Base-by-base conservation (phyloP, 2,797 vertebrate genomes). In the Tragopan temminckii region DNA sequence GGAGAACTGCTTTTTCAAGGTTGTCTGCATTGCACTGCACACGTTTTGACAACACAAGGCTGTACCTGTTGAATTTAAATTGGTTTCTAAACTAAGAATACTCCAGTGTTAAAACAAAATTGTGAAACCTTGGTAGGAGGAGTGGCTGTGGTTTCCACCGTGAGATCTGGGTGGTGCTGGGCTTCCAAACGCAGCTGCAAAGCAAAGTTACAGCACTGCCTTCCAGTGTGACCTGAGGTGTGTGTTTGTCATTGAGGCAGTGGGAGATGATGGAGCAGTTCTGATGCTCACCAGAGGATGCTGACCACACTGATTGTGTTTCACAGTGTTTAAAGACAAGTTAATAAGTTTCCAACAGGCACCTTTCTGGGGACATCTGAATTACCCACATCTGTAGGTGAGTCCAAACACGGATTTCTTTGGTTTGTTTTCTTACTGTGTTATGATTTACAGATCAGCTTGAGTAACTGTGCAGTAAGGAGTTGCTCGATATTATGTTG, bases 1-100 rank as follows among this genome's bases (percentile, higher is more conserved):
- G 80, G 78, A 92, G 80, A 87, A 46, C 38, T 31, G 75, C 86
- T 75, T 87, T 93, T 80, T 88, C 92, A 93, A 81, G 85, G 80
- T 62, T 80, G 75, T 63, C 88, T 84, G 48, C 48, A 7, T 70
- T 80, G 78, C 58, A 7, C 64, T 58, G 75, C 61, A 3, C 59
- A 20, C 24, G 8, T 85, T 88, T 43, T 64, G 64, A 19, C 91
- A 75, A 55, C 62, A 14, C n/a, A 23, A 85, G 40, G 21, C 82
- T 84, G 53, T 66, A 53, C 38, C 40, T 21, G 38, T 68, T 62
- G 66, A 63, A 66, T 68, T 87, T 29, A 46, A 75, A 59, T 40
- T 43, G 42, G 35, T 66, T 93, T 80, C 69, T 66, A 64, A 46
- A 68, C 35, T 63, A 38, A 80, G 85, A 88, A 45, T 77, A n/a